Base-by-base conservation (phyloP, 1,140 invertebrate genomes). In the Helicoverpa zea region DNA sequence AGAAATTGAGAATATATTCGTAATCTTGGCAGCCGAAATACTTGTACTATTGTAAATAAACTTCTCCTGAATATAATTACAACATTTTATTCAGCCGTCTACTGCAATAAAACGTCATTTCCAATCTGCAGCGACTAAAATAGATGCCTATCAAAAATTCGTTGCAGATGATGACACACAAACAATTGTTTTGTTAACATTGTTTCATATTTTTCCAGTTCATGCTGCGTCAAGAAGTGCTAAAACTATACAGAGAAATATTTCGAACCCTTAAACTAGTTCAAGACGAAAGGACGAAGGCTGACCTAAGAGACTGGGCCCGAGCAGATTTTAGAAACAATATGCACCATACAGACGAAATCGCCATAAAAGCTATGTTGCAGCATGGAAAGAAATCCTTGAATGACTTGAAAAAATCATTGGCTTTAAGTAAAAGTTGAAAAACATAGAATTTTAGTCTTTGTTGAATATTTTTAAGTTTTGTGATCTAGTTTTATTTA, bases 201-300 rank as follows among this genome's bases (percentile, higher is more conserved):
- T 35, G 35, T 35, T 35, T 35, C 35, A 2, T 5, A 35, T 35
- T 35, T 79, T 94, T 90, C n/a, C 87, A 98, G 97, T 98, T 98
- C 94, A 96, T 98, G 87, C 91, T 97, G 29, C 96, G 97, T 59
- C 96, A 97, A 94, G 96, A 98, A 93, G 97, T 98, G 3, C 89
- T 97, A n/a, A 97, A 97, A 87, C 89, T 98, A 1, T 98, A 98
- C 86, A 94, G 97, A 80, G 96, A 97, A 54, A 97, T 98, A 76
- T 96, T 98, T 79, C 95, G 96, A 72, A 96, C 97, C 18, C 96
- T 97, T 75, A 95, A 95, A 82, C 90, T 96, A 89, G 96, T 98
- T 10, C 96, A 97, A 2, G 96, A 97, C 90, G 91, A 96, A 85
- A 90, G 85, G 1, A 96, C 97, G 75, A 95, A 95, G 84, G 84